Conservation (phyloP, 1,140 invertebrate genomes). For the Acromyrmex charruanus region DNA sequence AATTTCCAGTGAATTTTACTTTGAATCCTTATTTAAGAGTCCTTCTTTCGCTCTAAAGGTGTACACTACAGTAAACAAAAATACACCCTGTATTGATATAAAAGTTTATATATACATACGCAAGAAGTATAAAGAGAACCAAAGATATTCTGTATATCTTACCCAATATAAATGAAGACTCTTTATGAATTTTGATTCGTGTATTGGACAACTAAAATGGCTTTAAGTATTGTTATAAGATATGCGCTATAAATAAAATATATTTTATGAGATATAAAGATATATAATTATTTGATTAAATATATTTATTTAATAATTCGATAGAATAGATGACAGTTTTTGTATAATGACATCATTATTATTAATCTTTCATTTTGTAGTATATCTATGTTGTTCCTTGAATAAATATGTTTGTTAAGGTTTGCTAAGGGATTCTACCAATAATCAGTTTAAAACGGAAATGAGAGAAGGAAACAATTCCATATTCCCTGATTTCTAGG, state of each 20-base stretch:
- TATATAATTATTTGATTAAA: background rate
- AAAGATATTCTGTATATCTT: background rate
- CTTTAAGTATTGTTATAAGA: background rate
- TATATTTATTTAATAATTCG: background rate
- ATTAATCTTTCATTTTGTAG: background rate
- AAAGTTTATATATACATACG: background rate
- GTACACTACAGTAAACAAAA: background rate
- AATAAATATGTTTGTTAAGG: background rate
- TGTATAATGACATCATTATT: background rate
- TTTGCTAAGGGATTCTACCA: background rate
- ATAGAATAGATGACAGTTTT: background rate
- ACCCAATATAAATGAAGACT: slow-evolving; percentile 7
- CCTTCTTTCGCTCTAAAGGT: background rate
- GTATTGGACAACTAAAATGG: background rate
- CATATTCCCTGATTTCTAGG: background rate
- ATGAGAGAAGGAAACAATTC: slow-evolving; percentile 1
- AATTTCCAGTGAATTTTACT: slow-evolving; percentile 25
- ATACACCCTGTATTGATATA: background rate
- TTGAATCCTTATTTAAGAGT: slow-evolving; percentile 22
- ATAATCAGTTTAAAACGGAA: background rate
- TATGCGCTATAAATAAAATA: background rate
- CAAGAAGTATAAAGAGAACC: background rate
- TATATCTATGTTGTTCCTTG: background rate
- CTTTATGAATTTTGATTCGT: background rate
- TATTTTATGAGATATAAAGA: background rate